A percentile compares a stretch with the other conserved stretches of the same genome.
Evolutionary conservation across 2,113 vertebrate genomes (phyloP).

Genomic region (Rhabdornis inornatus): DNA sequence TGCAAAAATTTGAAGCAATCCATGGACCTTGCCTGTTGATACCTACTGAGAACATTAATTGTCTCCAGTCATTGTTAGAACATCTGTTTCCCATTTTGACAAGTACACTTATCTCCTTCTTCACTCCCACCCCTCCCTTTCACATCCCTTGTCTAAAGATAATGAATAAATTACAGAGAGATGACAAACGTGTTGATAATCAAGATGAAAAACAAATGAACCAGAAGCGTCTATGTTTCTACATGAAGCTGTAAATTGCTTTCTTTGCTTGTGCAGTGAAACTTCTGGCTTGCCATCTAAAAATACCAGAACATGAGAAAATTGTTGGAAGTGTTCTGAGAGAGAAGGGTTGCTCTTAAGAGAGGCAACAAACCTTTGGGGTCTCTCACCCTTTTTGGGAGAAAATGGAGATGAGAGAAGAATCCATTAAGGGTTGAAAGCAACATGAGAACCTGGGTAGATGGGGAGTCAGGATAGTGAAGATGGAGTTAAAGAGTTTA

Average conservation of each 20-base stretch:
- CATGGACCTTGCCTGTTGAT: constrained; percentile 55
- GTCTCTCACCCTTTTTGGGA: neutral
- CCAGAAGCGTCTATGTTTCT: constrained; percentile 65
- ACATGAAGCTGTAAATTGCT: constrained; percentile 71
- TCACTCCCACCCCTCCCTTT: constrained; percentile 48
- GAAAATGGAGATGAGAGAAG: neutral
- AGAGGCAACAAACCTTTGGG: neutral
- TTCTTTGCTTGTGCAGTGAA: constrained; percentile 54
- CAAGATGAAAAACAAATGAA: constrained; percentile 76
- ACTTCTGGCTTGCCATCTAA: constrained; percentile 54
- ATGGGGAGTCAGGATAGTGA: neutral
- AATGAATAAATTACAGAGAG: constrained; percentile 78
- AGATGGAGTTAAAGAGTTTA: neutral
- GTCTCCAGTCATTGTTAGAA: constrained; percentile 73
- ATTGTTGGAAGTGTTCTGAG: constrained; percentile 31
- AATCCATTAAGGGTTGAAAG: neutral
- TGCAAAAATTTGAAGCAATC: constrained; percentile 55
- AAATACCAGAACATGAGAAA: constrained; percentile 57
- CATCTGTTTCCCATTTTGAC: constrained; percentile 80
- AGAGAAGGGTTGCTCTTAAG: neutral
- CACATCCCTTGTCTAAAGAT: constrained; percentile 69
- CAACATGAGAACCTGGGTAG: neutral
- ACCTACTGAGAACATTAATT: constrained; percentile 72
- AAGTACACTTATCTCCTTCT: constrained; percentile 70
- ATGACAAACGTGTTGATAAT: constrained; percentile 77